These are phyloP conservation scores for Brachycybe producta DNA, from an alignment of 2,888 invertebrate genomes.

Conservation along the genomic window DNA sequence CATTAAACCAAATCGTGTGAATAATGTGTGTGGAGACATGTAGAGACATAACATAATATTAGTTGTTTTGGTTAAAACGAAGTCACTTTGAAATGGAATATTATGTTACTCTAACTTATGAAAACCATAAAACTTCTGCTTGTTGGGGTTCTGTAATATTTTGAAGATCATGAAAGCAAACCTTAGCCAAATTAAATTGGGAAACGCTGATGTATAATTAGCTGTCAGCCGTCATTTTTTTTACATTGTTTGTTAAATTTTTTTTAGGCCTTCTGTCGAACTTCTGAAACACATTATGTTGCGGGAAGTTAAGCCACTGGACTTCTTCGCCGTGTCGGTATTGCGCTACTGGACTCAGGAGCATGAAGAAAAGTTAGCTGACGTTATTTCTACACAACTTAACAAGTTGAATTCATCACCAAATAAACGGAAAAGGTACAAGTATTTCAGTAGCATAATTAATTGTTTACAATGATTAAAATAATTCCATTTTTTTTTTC, in stretches of 20 bases:
- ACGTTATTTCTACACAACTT: slow-evolving; percentile 36
- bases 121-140: no score
- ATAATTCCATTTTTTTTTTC: not conserved
- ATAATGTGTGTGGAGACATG: no score
- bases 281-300: slow-evolving; percentile 36
- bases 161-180: no score
- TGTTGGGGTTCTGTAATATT: no score
- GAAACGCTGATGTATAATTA: no score
- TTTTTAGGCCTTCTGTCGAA: slow-evolving; percentile 34
- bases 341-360: slow-evolving; percentile 90
- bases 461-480: not conserved
- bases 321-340: slow-evolving; percentile 79
- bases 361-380: slow-evolving; percentile 63
- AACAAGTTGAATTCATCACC: slow-evolving; percentile 65
- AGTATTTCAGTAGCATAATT: no score
- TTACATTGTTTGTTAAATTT: not conserved
- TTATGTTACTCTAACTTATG: slow-evolving; percentile 12
- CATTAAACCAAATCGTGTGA: no score
- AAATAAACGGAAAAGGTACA: slow-evolving; percentile 72
- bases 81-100: no score
- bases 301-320: slow-evolving; percentile 41
- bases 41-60: no score
- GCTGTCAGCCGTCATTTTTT: no score
- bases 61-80: no score
- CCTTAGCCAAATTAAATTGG: no score